A percentile compares a stretch with the other conserved stretches of the same genome.
These are phyloP conservation scores for Amphipoea lucens DNA, from an alignment of 2,888 invertebrate species.

Conservation along the genomic window DNA sequence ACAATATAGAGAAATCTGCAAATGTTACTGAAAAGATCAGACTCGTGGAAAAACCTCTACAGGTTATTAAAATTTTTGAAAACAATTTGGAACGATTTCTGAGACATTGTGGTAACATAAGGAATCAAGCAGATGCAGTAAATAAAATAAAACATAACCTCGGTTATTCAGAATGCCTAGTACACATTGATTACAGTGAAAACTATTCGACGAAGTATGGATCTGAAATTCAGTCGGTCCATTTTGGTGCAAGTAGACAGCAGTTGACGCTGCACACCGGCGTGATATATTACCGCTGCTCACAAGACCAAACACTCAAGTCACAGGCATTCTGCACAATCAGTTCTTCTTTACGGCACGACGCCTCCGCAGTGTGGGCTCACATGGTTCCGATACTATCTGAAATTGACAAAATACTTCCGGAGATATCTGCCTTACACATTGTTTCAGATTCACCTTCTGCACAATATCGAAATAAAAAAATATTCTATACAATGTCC, in stretches of 20 bases:
- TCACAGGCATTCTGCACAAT: not conserved
- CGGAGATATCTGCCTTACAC: not conserved
- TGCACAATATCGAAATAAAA: not conserved
- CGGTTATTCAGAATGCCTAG: no score
- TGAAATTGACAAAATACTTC: not conserved
- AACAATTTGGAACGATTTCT: no score
- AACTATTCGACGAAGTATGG: not conserved
- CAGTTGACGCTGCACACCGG: not conserved
- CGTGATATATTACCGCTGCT: not conserved
- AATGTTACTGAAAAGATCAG: no score
- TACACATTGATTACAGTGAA: not conserved
- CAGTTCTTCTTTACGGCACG: not conserved
- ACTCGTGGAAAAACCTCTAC: no score
- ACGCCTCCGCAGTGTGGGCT: not conserved
- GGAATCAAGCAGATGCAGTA: no score
- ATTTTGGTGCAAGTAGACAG: constrained; percentile 1
- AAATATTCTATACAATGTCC: not conserved
- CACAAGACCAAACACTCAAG: not conserved
- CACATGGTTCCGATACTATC: not conserved
- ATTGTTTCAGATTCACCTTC: not conserved
- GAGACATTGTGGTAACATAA: no score
- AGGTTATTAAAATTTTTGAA: no score
- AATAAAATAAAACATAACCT: no score
- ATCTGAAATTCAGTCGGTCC: constrained; percentile 3
- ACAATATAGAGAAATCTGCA: no score